phyloP scores from a whole-genome alignment of 2,888 invertebrate species.

The Thymelicus lineola region DNA sequence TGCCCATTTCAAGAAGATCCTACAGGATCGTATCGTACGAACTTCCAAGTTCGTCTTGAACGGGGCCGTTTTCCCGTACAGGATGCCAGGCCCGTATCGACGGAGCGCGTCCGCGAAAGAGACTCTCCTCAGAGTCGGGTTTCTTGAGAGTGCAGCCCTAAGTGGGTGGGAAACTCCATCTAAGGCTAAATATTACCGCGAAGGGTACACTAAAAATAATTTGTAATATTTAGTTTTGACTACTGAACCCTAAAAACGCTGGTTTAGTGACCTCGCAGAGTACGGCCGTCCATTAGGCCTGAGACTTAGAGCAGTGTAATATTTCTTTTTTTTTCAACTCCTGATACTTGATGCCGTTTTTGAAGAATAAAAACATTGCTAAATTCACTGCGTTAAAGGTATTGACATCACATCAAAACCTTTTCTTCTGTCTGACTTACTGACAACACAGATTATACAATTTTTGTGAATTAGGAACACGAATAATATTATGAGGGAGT shows the following conservation, averaged over 20 bases:
- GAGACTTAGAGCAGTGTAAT: slow-evolving; percentile 25
- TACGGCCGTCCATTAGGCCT: slow-evolving; percentile 29
- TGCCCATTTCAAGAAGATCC: too few species aligned
- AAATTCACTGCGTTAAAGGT: slow-evolving; percentile 18
- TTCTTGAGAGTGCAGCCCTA: too few species aligned
- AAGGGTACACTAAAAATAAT: too few species aligned
- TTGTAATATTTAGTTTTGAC: too few species aligned
- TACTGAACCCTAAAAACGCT: slow-evolving; percentile 2
- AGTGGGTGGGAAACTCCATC: too few species aligned
- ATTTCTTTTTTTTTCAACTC: slow-evolving; percentile 31
- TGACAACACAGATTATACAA: not conserved
- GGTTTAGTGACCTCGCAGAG: slow-evolving; percentile 10
- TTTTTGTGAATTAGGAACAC: not conserved
- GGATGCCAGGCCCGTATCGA: too few species aligned
- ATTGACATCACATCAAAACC: slow-evolving; percentile 1
- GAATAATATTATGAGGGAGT: slow-evolving; percentile 2
- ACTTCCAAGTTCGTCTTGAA: too few species aligned
- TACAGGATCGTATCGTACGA: too few species aligned
- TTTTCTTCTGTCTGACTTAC: slow-evolving; percentile 19
- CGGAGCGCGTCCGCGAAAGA: too few species aligned
- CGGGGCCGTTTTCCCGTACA: too few species aligned
- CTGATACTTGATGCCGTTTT: slow-evolving; percentile 19
- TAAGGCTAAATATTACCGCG: too few species aligned
- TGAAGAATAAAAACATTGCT: slow-evolving; percentile 26
- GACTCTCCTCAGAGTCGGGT: too few species aligned